Percentiles rank a stretch among this genome's conserved stretches.
Conservation (phyloP, 2,888 invertebrate species). For the Onthophagus sagittarius region DNA sequence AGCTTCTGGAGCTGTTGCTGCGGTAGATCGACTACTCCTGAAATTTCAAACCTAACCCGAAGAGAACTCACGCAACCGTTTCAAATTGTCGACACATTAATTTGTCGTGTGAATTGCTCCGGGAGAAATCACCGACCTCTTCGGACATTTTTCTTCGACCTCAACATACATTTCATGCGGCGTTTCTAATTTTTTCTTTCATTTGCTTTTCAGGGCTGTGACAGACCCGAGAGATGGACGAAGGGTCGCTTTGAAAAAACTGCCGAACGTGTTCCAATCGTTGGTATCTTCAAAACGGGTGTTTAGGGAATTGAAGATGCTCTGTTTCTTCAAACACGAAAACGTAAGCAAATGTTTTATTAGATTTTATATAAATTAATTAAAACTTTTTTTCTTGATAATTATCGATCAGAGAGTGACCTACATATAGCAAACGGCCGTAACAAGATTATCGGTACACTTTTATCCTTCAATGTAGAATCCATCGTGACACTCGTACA, state of each 20-base stretch:
- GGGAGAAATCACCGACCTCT: not conserved
- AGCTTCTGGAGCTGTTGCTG: not conserved
- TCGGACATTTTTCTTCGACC: too few species aligned
- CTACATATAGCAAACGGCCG: not conserved
- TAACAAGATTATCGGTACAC: not conserved
- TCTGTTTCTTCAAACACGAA: constrained; percentile 99
- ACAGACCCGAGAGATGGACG: constrained; percentile 98
- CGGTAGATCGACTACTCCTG: not conserved
- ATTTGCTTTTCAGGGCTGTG: constrained; percentile 80
- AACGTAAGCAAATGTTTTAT: constrained; percentile 72
- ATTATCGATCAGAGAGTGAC: not conserved
- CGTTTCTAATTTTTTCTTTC: not conserved
- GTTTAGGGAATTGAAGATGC: constrained; percentile 98
- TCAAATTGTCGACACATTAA: not conserved
- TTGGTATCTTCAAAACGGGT: constrained; percentile 98
- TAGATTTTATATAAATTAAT: not conserved
- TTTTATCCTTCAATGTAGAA: not conserved
- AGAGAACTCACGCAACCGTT: not conserved
- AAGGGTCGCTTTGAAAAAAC: constrained; percentile 97
- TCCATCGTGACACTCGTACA: not conserved
- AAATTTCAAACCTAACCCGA: not conserved
- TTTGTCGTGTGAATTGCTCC: not conserved
- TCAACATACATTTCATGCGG: not conserved
- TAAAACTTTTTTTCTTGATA: not conserved
- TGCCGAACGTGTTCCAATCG: constrained; percentile 99